Evolutionary conservation across 2,113 vertebrate genomes (phyloP).

Genomic region (Notechis scutatus): DNA sequence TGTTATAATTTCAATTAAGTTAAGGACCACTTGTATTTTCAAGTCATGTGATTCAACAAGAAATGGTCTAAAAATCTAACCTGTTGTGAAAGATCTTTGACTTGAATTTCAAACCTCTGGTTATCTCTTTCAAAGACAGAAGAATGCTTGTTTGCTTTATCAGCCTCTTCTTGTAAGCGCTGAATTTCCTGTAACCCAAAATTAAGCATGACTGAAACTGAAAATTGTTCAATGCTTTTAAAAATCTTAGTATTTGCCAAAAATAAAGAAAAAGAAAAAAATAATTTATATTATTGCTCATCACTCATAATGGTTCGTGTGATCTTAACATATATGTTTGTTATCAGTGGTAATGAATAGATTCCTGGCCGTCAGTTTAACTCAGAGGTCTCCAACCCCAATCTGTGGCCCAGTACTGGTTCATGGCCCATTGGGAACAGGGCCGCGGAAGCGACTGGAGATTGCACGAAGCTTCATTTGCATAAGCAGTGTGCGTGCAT

Average conservation of each 20-base stretch:
- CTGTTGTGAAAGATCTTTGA: constrained; percentile 91
- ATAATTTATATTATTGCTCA: neutral
- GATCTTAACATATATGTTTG: neutral
- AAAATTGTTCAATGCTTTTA: neutral
- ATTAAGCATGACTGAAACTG: neutral
- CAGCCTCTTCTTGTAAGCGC: constrained; percentile 83
- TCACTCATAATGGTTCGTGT: neutral
- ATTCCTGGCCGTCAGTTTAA: neutral
- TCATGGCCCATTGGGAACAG: neutral
- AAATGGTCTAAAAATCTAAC: constrained; percentile 58
- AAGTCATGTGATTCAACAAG: neutral
- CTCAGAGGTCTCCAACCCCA: neutral
- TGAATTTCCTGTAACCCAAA: constrained; percentile 83
- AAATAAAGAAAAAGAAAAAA: neutral
- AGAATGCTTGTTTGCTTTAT: constrained; percentile 87
- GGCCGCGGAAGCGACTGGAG: neutral
- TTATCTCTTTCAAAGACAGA: constrained; percentile 86
- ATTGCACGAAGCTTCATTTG: neutral
- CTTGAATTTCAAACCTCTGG: constrained; percentile 84
- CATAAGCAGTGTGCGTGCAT: neutral
- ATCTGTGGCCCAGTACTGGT: neutral
- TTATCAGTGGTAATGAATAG: neutral
- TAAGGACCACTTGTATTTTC: neutral
- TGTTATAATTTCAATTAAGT: neutral
- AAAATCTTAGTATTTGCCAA: neutral